Base-by-base conservation (phyloP, 2,797 vertebrate species). In the Malacoraja senta region DNA sequence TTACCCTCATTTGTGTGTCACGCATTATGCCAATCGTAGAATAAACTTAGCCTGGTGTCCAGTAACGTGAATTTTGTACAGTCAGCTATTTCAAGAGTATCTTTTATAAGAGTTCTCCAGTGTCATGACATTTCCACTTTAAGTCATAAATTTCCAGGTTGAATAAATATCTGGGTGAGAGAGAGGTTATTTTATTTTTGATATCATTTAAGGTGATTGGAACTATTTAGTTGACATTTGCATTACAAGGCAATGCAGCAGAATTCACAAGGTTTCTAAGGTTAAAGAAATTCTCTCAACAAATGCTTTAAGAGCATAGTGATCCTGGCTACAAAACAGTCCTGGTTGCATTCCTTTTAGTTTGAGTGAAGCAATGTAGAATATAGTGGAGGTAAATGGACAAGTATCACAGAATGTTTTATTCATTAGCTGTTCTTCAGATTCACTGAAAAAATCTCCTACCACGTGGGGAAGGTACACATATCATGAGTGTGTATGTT, bases 281-380 rank as follows among this genome's bases (percentile, higher is more conserved):
- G 17, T 76, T 35, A 29, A 53, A 76, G 44, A 76, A 44, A 53
- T 76, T 92, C 21, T 76, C 63, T 74, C 19, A 91, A 72, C 12
- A 68, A 72, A 53, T 91, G 12, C 68, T 38, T 53, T 26, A 74
- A 91, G 65, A 44, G n/a, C 9, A 72, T 76, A 6, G 44, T 58
- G 29, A 92, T 76, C 68, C 26, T n/a, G 90, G 68, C 71, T 92
- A 3, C 35, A 76, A 76, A 26, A 35, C 74, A 29, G 15, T 24
- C 2, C 15, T 58, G 53, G 76, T 26, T 76, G 76, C 38, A 76
- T 44, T 92, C 38, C 12, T 29, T 68, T 71, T 38, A 19, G 65
- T 74, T 92, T 92, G 90, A 92, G 74, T 92, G 29, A n/a, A 58
- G 71, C 17, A 92, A 53, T 26, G 76, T 35, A 6, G 90, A 91